Conservation (phyloP, 2,888 invertebrate genomes). For the Linnaemya vulpina region DNA sequence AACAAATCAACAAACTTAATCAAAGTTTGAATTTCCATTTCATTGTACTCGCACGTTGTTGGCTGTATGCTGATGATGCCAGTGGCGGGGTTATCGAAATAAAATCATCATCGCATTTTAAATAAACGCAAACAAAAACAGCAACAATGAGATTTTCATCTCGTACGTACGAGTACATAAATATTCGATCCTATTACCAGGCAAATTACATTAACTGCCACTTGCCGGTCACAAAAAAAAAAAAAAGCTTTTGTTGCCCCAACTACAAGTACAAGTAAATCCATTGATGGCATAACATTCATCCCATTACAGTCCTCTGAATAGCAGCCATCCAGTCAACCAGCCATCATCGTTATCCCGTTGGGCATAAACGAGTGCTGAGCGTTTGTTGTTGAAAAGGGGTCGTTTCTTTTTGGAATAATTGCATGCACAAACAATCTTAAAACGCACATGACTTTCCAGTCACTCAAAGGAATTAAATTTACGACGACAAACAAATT, state of each 20-base stretch:
- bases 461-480: constrained; percentile 9
- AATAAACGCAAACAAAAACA: constrained; percentile 41
- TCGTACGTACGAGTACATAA: constrained; percentile 11
- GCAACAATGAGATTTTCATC: constrained; percentile 58
- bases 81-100: constrained; percentile 51
- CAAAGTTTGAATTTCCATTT: constrained; percentile 51
- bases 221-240: constrained; percentile 69
- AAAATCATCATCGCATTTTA: constrained; percentile 61
- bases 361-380: constrained; percentile 57
- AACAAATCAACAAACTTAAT: constrained; percentile 58
- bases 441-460: constrained; percentile 16
- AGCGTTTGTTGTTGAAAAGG: constrained; percentile 32
- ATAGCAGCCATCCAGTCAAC: not conserved
- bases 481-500: not conserved
- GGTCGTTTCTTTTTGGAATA: constrained; percentile 45
- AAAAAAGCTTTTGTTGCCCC: constrained; percentile 41
- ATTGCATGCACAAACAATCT: not conserved
- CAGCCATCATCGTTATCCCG: constrained; percentile 47
- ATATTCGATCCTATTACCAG: constrained; percentile 40
- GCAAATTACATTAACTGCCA: constrained; percentile 71
- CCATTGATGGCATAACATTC: constrained; percentile 58
- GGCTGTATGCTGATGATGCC: not conserved
- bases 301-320: constrained; percentile 51
- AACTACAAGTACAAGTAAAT: constrained; percentile 15
- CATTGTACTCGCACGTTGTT: not conserved